phyloP scores from a whole-genome alignment of 1,140 invertebrate species.

The Zophobas morio region DNA sequence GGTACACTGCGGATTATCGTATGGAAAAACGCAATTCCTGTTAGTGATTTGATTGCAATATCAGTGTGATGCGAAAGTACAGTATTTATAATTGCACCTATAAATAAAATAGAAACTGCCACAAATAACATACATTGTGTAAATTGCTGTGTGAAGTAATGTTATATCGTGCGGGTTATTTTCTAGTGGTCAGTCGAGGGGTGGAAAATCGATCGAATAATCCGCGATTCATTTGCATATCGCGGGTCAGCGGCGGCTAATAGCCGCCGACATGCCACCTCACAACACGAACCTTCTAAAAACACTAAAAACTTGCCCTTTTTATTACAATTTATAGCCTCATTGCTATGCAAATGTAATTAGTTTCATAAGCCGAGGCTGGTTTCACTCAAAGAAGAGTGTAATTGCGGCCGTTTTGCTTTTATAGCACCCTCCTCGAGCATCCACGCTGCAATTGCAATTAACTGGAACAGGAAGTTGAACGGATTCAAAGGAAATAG shows the following conservation, averaged over 20 bases:
- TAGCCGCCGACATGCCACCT: slow-evolving; percentile 55
- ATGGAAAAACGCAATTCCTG: slow-evolving; percentile 5
- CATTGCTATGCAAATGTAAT: slow-evolving; percentile 62
- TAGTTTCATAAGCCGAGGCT: slow-evolving; percentile 51
- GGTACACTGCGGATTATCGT: background rate
- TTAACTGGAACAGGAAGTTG: slow-evolving; percentile 28
- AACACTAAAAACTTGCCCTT: slow-evolving; percentile 58
- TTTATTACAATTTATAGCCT: slow-evolving; percentile 60
- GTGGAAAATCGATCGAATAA: slow-evolving; percentile 54
- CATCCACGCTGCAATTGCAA: slow-evolving; percentile 20
- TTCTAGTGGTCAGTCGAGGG: slow-evolving; percentile 32
- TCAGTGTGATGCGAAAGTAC: background rate
- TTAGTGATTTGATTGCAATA: slow-evolving; percentile 16
- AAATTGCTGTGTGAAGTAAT: slow-evolving; percentile 37
- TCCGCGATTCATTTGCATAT: slow-evolving; percentile 59
- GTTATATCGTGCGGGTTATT: slow-evolving; percentile 28
- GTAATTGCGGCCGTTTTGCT: slow-evolving; percentile 29
- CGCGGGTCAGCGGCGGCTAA: slow-evolving; percentile 56
- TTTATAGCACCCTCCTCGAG: slow-evolving; percentile 28
- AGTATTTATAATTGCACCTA: slow-evolving; percentile 23
- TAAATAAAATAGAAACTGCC: slow-evolving; percentile 22
- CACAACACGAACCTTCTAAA: slow-evolving; percentile 53
- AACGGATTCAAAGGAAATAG: slow-evolving; percentile 5
- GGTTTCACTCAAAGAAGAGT: slow-evolving; percentile 16
- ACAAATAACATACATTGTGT: slow-evolving; percentile 26